Conservation (phyloP, 2,113 vertebrate genomes). For the Austrofundulus limnaeus region DNA sequence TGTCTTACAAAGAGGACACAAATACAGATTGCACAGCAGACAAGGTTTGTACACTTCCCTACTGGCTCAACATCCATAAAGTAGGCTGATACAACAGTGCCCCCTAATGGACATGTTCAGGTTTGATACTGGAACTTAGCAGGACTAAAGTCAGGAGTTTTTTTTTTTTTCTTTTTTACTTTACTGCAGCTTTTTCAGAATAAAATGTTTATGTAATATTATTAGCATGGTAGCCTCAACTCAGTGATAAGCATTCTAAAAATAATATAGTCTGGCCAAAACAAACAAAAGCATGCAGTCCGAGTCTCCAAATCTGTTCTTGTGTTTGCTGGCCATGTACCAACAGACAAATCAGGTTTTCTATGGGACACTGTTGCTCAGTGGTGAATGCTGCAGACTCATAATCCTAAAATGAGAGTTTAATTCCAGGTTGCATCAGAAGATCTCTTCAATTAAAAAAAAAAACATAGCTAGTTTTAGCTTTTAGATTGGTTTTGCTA, state of each 20-base stretch:
- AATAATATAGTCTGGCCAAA: conserved; percentile 2
- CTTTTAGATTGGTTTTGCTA: too few relatives aligned
- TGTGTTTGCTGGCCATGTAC: conserved; percentile 3
- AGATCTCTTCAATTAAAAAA: too few relatives aligned
- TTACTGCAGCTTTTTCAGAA: not conserved
- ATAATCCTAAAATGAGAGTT: too few relatives aligned
- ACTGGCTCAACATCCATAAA: not conserved
- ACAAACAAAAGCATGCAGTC: not conserved
- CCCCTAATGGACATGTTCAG: conserved; percentile 52
- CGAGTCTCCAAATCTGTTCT: conserved; percentile 15
- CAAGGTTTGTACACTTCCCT: conserved; percentile 24
- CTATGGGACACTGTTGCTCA: too few relatives aligned
- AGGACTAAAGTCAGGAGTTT: not conserved
- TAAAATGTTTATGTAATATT: conserved; percentile 8
- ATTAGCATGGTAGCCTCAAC: conserved; percentile 13
- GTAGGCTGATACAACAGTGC: conserved; percentile 73
- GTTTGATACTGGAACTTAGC: not conserved
- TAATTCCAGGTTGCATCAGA: too few relatives aligned
- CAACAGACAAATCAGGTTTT: not conserved
- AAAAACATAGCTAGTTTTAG: too few relatives aligned
- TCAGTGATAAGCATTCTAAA: conserved; percentile 1
- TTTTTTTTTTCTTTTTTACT: too few relatives aligned
- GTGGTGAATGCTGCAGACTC: too few relatives aligned
- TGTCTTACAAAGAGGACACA: conserved; percentile 66
- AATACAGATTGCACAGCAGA: conserved; percentile 49